Percentiles rank a stretch among this genome's conserved stretches.
phyloP scores from a whole-genome alignment of 2,888 invertebrate genomes.

The Pterostichus niger region DNA sequence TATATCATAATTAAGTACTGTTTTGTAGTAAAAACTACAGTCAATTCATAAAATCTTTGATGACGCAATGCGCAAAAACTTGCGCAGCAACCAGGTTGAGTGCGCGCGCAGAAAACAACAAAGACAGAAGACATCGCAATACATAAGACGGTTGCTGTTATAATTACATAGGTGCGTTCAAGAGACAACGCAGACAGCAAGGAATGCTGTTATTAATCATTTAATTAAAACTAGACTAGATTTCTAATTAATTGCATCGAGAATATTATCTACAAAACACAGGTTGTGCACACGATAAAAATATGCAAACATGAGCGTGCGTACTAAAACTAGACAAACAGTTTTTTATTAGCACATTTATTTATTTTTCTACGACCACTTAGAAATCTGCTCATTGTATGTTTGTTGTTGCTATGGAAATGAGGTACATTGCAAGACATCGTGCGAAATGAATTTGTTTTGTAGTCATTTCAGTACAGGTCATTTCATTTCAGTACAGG shows the following conservation, averaged over 20 bases:
- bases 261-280: slow-evolving; percentile 66
- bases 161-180: slow-evolving; percentile 64
- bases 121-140: slow-evolving; percentile 39
- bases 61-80: slow-evolving; percentile 21
- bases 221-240: slow-evolving; percentile 68
- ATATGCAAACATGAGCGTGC: slow-evolving; percentile 41
- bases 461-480: too few relatives aligned
- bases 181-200: slow-evolving; percentile 63
- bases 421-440: too few relatives aligned
- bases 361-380: too few relatives aligned
- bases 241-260: slow-evolving; percentile 68
- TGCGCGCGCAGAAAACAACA: slow-evolving; percentile 23
- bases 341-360: slow-evolving; percentile 34
- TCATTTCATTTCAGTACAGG: too few relatives aligned
- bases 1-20: not conserved
- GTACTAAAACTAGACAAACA: slow-evolving; percentile 40
- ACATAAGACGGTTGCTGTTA: slow-evolving; percentile 39
- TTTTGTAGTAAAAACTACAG: slow-evolving; percentile 10
- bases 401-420: too few relatives aligned
- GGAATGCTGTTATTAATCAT: slow-evolving; percentile 68
- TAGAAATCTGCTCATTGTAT: too few relatives aligned
- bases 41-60: slow-evolving; percentile 24
- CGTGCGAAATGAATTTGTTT: too few relatives aligned
- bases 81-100: not conserved
- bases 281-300: slow-evolving; percentile 54